Evolutionary conservation across 2,113 vertebrate genomes (phyloP).

Genomic region (Synchiropus splendidus): DNA sequence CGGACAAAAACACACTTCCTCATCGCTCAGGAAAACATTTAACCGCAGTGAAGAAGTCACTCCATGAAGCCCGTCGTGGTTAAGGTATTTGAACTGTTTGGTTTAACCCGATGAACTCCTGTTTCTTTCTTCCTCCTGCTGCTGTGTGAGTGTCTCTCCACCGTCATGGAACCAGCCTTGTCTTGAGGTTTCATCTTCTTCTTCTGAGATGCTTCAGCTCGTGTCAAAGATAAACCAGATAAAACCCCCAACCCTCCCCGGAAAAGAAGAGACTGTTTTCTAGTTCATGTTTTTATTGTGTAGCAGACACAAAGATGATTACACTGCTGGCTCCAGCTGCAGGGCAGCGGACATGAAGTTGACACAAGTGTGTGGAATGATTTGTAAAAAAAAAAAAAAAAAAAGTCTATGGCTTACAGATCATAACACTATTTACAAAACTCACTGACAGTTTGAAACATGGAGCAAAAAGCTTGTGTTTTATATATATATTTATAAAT

Average conservation of each 20-base stretch:
- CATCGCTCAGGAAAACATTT: too few relatives aligned
- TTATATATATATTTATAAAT: slow-evolving; percentile 54
- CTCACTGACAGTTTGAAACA: slow-evolving; percentile 49
- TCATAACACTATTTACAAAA: slow-evolving; percentile 59
- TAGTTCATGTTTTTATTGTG: slow-evolving; percentile 67
- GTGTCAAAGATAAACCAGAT: not conserved
- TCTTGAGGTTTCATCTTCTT: too few relatives aligned
- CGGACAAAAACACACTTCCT: too few relatives aligned
- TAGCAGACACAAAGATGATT: slow-evolving; percentile 57
- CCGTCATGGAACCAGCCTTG: too few relatives aligned
- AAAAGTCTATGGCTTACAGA: slow-evolving; percentile 67
- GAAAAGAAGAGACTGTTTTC: slow-evolving; percentile 18
- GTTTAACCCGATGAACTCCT: too few relatives aligned
- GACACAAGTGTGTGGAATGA: slow-evolving; percentile 56
- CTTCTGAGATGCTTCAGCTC: too few relatives aligned
- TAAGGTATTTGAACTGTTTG: too few relatives aligned
- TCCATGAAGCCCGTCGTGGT: too few relatives aligned
- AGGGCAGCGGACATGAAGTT: slow-evolving; percentile 43
- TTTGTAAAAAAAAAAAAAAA: too few relatives aligned
- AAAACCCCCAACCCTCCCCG: not conserved
- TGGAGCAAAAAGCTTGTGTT: slow-evolving; percentile 51
- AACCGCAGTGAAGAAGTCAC: too few relatives aligned
- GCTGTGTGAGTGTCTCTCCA: too few relatives aligned
- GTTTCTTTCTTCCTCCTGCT: too few relatives aligned
- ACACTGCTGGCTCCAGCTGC: slow-evolving; percentile 37